Conservation (phyloP, 2,888 invertebrate genomes). For the Apomyelois bistriatella region DNA sequence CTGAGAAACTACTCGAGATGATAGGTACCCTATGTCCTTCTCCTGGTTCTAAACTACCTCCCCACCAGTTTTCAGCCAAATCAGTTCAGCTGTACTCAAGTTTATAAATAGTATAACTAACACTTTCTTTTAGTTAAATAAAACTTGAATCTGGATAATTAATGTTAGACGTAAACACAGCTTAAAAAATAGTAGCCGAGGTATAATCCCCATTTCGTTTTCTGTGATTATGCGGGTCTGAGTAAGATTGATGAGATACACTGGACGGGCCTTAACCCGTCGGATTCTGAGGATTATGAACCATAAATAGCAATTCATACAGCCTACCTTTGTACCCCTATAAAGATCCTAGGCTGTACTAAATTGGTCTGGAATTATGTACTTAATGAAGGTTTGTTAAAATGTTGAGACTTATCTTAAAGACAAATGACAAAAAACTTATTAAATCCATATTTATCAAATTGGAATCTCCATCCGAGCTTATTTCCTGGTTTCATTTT, state of each 20-base stretch:
- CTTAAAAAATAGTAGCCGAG: constrained; percentile 54
- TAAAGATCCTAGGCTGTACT: neutral
- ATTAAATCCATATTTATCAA: no score
- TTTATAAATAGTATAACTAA: no score
- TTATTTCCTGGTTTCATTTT: no score
- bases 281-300: constrained; percentile 61
- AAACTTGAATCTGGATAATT: neutral
- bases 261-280: constrained; percentile 43
- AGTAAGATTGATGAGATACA: constrained; percentile 71
- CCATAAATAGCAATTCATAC: constrained; percentile 60
- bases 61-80: no score
- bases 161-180: neutral
- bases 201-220: constrained; percentile 62
- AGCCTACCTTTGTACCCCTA: constrained; percentile 28
- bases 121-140: neutral
- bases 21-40: no score
- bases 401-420: neutral
- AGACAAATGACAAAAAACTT: neutral
- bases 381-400: neutral
- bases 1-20: no score
- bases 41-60: no score
- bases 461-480: no score
- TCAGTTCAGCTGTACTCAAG: no score
- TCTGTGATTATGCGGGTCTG: constrained; percentile 72
- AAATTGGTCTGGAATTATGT: constrained; percentile 9